Evolutionary conservation across 2,113 vertebrate species (phyloP).

Genomic region (Oryctolagus cuniculus): DNA sequence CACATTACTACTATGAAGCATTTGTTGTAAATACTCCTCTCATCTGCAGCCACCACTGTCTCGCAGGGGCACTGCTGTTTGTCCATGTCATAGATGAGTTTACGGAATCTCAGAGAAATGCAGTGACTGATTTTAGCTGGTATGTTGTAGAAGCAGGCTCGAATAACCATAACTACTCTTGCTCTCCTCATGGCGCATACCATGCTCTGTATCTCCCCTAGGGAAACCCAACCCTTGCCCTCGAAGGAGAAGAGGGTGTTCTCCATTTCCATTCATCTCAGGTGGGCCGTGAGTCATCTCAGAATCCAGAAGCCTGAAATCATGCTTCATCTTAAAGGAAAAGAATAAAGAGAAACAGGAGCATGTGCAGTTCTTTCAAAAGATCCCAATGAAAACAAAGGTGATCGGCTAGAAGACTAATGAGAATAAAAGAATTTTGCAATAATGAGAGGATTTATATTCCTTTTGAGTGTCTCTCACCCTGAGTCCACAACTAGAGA

Average conservation of each 20-base stretch:
- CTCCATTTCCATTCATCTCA: background rate
- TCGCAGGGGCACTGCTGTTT: background rate
- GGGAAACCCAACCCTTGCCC: background rate
- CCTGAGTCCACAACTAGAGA: constrained; percentile 35
- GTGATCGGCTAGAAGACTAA: constrained; percentile 27
- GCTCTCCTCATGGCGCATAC: background rate
- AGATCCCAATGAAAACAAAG: constrained; percentile 38
- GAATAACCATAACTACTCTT: background rate
- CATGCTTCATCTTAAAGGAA: background rate
- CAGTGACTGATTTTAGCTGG: background rate
- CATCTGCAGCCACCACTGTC: background rate
- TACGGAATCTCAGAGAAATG: background rate
- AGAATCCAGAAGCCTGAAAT: background rate
- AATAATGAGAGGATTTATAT: background rate
- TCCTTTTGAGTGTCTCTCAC: constrained; percentile 11
- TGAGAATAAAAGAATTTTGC: constrained; percentile 37
- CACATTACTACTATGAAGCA: background rate
- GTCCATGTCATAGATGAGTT: background rate
- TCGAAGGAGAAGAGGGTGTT: background rate
- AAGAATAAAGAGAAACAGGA: background rate
- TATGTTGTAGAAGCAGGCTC: background rate
- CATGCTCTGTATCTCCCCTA: background rate
- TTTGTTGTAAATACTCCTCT: background rate
- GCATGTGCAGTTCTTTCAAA: constrained; percentile 14
- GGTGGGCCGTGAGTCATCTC: constrained; percentile 23